Base-by-base conservation (phyloP, 2,113 vertebrate genomes). In the Nannobrachium achirus region DNA sequence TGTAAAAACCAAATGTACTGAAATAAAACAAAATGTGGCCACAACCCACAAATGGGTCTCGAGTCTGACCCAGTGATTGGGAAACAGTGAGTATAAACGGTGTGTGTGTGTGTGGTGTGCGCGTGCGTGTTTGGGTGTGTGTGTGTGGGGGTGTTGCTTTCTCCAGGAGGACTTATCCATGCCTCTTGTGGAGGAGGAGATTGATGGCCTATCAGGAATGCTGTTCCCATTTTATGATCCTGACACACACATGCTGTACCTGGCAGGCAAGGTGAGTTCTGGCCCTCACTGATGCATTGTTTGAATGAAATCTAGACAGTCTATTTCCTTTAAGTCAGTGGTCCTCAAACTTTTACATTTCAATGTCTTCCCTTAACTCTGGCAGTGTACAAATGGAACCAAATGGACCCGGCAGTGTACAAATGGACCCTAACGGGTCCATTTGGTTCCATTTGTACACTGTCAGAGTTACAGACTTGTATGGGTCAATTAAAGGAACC, bases 191-290 rank as follows among this genome's bases (percentile, higher is more conserved):
- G 96, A 98, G 79, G 97, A 99, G 81, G 97, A 99, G 81, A 97
- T 98, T 0, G 97, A 98, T 0, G 97, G 97, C 0, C 95, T 99
- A 16, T 98, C 97, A 0, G 97, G 97, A 41, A 92, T 98, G 52
- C 89, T 99, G 57, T 99, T 98, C 84, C 97, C 97, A 0, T 99
- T 98, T 90, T 99, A 98, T 0, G 97, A 99, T 0, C 92, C 94
- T 0, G 97, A 99, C 88, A 99, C 97, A 0, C 97, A 98, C 86
- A 98, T 99, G 97, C 80, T 99, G 19, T 99, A 98, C 88, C 78
- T 99, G 89, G 97, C 97, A 40, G 97, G 97, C 80, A 99, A 99
- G 96, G 97, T 99, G 46, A 58, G 82, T 10, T 0, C 41, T 1
- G n/a, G 2, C 18, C 11, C 10, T 15, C 0, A 33, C 8, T 2